Percentiles rank a stretch among this genome's conserved stretches.
These are phyloP conservation scores for Erythrolamprus reginae DNA, from an alignment of 2,113 vertebrate species.

Conservation along the genomic window DNA sequence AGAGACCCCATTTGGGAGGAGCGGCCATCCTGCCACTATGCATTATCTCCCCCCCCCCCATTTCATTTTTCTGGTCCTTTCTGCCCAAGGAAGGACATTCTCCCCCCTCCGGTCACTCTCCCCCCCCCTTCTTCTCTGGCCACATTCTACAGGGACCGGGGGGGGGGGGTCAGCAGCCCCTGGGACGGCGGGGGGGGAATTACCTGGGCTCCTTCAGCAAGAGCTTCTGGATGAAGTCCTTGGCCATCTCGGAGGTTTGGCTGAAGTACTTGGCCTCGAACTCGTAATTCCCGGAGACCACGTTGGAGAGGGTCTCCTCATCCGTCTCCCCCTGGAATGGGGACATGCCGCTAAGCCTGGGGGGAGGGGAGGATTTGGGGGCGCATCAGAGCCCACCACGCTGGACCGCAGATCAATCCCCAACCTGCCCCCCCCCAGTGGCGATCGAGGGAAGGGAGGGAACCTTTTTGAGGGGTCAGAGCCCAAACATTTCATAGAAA, in stretches of 20 bases:
- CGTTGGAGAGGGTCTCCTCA: conserved; percentile 71
- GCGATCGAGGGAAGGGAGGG: background rate
- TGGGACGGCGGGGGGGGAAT: background rate
- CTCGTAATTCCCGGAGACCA: conserved; percentile 65
- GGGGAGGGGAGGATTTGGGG: background rate
- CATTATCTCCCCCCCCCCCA: too few species aligned
- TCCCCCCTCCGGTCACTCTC: background rate
- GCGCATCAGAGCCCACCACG: background rate
- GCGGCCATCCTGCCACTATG: too few species aligned
- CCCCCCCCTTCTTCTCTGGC: too few species aligned
- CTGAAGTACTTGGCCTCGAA: conserved; percentile 70
- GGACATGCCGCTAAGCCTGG: conserved; percentile 81
- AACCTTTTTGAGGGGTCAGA: background rate
- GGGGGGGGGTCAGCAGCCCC: rapidly evolving
- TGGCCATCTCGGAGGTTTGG: conserved; percentile 70
- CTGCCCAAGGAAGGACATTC: background rate
- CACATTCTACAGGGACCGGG: rapidly evolving
- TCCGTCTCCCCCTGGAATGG: conserved; percentile 78
- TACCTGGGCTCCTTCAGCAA: conserved; percentile 72
- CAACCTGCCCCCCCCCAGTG: background rate
- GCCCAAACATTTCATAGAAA: too few species aligned
- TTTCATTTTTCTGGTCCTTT: background rate
- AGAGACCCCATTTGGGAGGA: background rate
- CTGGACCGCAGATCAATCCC: background rate
- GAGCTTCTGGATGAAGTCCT: conserved; percentile 77